These are phyloP conservation scores for Acanthacorydalis orientalis DNA, from an alignment of 2,888 invertebrate species.

Conservation along the genomic window DNA sequence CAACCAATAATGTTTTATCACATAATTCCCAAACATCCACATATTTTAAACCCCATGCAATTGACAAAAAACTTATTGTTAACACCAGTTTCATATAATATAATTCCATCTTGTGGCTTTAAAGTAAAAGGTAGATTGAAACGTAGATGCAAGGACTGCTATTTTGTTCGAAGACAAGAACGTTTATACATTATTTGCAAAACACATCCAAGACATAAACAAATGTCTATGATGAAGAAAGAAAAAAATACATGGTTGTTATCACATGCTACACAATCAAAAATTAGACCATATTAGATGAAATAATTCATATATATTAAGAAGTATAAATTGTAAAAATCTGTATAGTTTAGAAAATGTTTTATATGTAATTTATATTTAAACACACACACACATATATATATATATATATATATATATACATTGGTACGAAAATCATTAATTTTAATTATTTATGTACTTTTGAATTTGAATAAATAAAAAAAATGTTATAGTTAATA, in stretches of 20 bases:
- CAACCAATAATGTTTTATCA: no score
- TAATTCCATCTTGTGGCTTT: constrained; percentile 32
- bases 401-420: no score
- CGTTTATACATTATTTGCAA: constrained; percentile 58
- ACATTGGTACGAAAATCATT: no score
- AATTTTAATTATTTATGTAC: no score
- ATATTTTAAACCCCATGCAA: no score
- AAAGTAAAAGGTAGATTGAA: constrained; percentile 53
- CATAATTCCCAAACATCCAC: no score
- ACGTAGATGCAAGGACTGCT: constrained; percentile 65
- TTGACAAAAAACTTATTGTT: not conserved
- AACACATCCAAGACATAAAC: constrained; percentile 64
- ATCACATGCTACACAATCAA: constrained; percentile 54
- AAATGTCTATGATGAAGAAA: constrained; percentile 51
- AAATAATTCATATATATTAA: not conserved
- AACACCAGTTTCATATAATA: not conserved
- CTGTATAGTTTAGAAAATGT: not conserved
- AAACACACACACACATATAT: no score
- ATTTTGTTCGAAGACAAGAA: constrained; percentile 47
- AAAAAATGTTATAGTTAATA: no score
- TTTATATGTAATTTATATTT: not conserved
- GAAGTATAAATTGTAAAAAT: not conserved
- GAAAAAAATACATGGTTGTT: constrained; percentile 58
- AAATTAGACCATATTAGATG: constrained; percentile 30
- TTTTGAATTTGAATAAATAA: no score